Evolutionary conservation across 2,888 invertebrate genomes (phyloP).

Genomic region (Platypus cylindrus): DNA sequence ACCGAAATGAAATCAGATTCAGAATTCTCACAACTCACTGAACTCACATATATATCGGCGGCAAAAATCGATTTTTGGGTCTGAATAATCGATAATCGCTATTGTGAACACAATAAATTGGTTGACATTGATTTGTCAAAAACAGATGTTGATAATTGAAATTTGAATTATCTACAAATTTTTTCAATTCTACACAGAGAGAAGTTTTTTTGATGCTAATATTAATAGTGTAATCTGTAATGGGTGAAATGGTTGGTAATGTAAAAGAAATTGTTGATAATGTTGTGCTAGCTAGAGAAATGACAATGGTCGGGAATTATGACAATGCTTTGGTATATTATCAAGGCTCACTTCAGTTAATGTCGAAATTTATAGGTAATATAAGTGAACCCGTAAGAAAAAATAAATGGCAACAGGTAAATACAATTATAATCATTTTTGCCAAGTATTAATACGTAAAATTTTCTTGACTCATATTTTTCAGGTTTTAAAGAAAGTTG

Average conservation of each 20-base stretch:
- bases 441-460: not conserved
- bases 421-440: conserved; percentile 21
- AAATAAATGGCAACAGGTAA: conserved; percentile 82
- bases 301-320: conserved; percentile 90
- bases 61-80: no score
- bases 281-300: conserved; percentile 87
- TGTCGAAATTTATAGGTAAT: conserved; percentile 68
- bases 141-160: no score
- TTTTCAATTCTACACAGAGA: no score
- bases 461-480: conserved; percentile 4
- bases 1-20: no score
- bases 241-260: conserved; percentile 61
- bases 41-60: no score
- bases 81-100: no score
- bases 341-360: conserved; percentile 83
- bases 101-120: no score
- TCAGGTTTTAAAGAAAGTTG: conserved; percentile 79
- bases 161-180: no score
- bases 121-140: no score
- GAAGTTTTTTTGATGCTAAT: no score
- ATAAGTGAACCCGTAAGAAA: conserved; percentile 71
- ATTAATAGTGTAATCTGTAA: no score
- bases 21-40: no score
- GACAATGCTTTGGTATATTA: conserved; percentile 90
- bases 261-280: conserved; percentile 89